Evolutionary conservation across 2,113 vertebrate species (phyloP).

Genomic region (Genyomyrus donnyi): DNA sequence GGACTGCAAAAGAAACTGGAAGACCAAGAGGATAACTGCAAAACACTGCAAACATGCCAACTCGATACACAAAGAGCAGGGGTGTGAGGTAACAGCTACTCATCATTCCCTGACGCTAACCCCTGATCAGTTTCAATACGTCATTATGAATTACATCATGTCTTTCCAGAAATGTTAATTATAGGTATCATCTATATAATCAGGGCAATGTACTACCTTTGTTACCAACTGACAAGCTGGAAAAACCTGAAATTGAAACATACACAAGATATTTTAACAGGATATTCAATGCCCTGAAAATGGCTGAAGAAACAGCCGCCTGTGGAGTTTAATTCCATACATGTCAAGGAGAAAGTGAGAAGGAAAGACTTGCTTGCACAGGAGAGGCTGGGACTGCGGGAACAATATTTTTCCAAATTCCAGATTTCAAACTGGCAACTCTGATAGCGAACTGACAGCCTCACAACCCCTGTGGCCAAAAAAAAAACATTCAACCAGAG

Average conservation of each 20-base stretch:
- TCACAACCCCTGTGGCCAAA: background rate
- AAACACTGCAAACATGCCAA: background rate
- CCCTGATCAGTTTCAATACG: background rate
- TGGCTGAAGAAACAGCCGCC: background rate
- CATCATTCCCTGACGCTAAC: background rate
- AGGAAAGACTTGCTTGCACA: background rate
- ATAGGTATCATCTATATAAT: background rate
- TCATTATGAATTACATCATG: background rate
- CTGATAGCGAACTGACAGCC: background rate
- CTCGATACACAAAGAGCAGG: background rate
- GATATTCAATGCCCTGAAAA: background rate
- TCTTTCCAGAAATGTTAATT: background rate
- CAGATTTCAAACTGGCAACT: conserved; percentile 4
- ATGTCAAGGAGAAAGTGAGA: background rate
- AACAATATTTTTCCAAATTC: background rate
- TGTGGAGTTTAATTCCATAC: background rate
- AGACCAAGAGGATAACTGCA: background rate
- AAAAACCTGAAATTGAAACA: background rate
- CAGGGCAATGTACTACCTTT: background rate
- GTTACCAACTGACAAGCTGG: background rate
- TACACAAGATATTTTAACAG: background rate
- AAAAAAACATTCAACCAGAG: background rate
- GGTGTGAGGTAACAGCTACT: background rate
- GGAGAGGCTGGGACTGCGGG: background rate
- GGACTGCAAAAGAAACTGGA: background rate